Conservation (phyloP, 2,888 invertebrate species). For the Ecliptopera silaceata region DNA sequence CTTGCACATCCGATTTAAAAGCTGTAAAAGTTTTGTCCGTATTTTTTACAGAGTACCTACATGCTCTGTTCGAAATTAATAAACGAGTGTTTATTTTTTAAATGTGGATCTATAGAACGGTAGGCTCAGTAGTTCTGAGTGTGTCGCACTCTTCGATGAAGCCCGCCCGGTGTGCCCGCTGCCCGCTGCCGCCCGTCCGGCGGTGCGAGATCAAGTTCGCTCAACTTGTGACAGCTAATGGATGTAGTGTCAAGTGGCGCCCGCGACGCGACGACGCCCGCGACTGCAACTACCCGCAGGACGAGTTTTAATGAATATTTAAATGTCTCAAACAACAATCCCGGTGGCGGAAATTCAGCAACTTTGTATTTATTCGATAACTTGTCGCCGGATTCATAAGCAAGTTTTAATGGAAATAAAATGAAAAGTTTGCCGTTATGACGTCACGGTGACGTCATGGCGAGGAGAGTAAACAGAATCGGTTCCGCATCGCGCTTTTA, state of each 20-base stretch:
- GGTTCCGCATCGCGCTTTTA: slow-evolving; percentile 21
- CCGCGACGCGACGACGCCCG: neutral
- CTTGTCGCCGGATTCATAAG: slow-evolving; percentile 41
- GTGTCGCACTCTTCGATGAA: neutral
- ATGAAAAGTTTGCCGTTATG: slow-evolving; percentile 36
- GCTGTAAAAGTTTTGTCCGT: neutral
- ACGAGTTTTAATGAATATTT: slow-evolving; percentile 48
- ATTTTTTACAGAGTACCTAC: neutral
- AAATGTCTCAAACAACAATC: slow-evolving; percentile 42
- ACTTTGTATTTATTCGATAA: slow-evolving; percentile 42
- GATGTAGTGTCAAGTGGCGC: slow-evolving; percentile 21
- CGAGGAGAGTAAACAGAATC: slow-evolving; percentile 17
- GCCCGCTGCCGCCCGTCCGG: too few species aligned
- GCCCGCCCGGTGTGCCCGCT: too few species aligned
- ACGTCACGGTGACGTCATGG: slow-evolving; percentile 8
- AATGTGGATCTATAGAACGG: neutral
- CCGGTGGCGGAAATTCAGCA: slow-evolving; percentile 32
- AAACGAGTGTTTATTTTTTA: neutral
- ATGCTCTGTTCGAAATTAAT: neutral
- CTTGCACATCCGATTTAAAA: neutral
- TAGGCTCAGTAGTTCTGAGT: neutral
- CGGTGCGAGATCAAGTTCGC: slow-evolving; percentile 18
- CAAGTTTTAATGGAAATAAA: slow-evolving; percentile 45
- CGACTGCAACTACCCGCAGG: neutral
- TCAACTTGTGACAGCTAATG: slow-evolving; percentile 26